These are phyloP conservation scores for Coracopsis vasa DNA, from an alignment of 2,113 vertebrate genomes.

Conservation along the genomic window DNA sequence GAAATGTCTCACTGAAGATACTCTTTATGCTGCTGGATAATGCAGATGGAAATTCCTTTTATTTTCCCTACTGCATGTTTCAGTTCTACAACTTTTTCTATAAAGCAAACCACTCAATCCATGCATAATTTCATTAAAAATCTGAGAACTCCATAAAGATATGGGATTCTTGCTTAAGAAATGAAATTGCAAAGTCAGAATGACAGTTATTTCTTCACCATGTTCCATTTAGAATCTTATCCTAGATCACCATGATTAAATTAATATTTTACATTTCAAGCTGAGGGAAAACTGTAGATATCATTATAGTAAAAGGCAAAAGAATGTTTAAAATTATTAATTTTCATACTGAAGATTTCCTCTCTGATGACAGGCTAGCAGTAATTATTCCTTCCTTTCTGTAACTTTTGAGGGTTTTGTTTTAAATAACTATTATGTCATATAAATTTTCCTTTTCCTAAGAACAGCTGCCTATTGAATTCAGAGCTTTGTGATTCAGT, in stretches of 20 bases:
- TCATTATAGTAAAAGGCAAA: background rate
- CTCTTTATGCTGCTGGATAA: background rate
- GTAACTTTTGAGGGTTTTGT: background rate
- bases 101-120: background rate
- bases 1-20: background rate
- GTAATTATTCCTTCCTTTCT: slow-evolving; percentile 20
- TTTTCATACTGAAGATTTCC: background rate
- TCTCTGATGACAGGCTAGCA: background rate
- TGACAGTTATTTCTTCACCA: background rate
- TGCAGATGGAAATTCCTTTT: background rate
- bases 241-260: background rate
- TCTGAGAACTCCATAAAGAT: background rate
- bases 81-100: background rate
- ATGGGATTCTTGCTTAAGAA: background rate
- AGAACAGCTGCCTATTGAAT: background rate
- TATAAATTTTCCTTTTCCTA: background rate
- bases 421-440: slow-evolving; percentile 1
- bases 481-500: slow-evolving; percentile 35
- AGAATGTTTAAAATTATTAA: background rate
- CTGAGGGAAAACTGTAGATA: background rate
- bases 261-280: background rate
- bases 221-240: background rate
- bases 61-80: background rate
- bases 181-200: background rate
- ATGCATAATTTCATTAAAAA: background rate